These are phyloP conservation scores for Notothenia coriiceps DNA, from an alignment of 2,113 vertebrate species.

Conservation along the genomic window DNA sequence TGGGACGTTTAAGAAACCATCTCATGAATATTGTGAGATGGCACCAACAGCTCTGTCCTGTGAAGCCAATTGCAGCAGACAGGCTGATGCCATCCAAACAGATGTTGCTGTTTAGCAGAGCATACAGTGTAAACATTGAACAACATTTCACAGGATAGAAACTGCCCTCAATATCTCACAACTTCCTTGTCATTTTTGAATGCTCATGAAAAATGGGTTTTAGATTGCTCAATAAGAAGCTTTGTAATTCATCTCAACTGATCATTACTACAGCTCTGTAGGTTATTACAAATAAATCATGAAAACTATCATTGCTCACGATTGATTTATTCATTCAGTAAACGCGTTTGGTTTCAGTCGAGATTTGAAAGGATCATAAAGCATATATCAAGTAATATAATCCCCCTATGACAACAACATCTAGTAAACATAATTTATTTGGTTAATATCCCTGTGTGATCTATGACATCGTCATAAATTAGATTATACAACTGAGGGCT, in stretches of 20 bases:
- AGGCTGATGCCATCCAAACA: conserved; percentile 65
- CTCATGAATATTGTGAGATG: conserved; percentile 58
- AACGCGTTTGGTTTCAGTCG: background rate
- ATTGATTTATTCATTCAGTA: conserved; percentile 2
- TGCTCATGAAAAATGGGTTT: conserved; percentile 6
- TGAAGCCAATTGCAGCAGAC: conserved; percentile 57
- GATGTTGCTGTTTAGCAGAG: conserved; percentile 76
- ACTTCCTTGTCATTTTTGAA: conserved; percentile 35
- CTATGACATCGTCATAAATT: conserved; percentile 18
- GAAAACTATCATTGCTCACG: background rate
- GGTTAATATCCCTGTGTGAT: conserved; percentile 32
- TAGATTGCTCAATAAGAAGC: conserved; percentile 27
- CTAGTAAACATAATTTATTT: conserved; percentile 40
- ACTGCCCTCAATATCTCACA: conserved; percentile 60
- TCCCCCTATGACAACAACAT: background rate
- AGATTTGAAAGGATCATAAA: conserved; percentile 35
- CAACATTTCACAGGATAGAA: conserved; percentile 62
- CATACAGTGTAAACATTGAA: conserved; percentile 66
- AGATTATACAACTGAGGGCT: conserved; percentile 16
- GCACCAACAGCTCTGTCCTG: conserved; percentile 39
- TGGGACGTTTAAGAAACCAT: conserved; percentile 45
- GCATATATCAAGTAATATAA: conserved; percentile 6
- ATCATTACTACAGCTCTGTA: conserved; percentile 16
- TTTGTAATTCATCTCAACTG: conserved; percentile 22
- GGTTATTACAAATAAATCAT: background rate